A percentile compares a stretch with the other conserved stretches of the same genome.
These are phyloP conservation scores for Agriopis marginaria DNA, from an alignment of 2,888 invertebrate genomes.

Conservation along the genomic window DNA sequence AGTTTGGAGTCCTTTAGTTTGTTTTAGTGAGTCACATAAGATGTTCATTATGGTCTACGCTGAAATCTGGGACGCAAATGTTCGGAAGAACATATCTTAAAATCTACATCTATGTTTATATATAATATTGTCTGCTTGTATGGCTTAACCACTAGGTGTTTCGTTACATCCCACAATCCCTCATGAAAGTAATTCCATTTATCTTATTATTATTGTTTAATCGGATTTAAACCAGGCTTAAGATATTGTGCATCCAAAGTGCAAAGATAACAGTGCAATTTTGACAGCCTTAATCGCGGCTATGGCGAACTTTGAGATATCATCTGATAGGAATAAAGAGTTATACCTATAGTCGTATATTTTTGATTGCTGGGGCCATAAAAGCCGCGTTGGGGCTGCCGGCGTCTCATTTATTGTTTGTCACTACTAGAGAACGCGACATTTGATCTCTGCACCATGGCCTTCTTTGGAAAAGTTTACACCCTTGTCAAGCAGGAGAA, in stretches of 20 bases:
- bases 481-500: slow-evolving; percentile 41
- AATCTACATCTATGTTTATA: too few species aligned
- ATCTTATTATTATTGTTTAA: neutral
- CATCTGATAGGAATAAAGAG: slow-evolving; percentile 15
- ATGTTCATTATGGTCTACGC: too few species aligned
- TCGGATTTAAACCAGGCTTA: slow-evolving; percentile 10
- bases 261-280: slow-evolving; percentile 23
- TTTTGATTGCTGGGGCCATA: slow-evolving; percentile 29
- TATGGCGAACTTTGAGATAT: slow-evolving; percentile 2
- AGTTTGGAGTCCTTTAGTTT: too few species aligned
- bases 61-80: neutral
- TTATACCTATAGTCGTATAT: slow-evolving; percentile 11
- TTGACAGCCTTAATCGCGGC: slow-evolving; percentile 3
- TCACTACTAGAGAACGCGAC: slow-evolving; percentile 18
- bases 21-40: too few species aligned
- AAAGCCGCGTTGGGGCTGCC: slow-evolving; percentile 23
- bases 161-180: too few species aligned
- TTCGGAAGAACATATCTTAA: too few species aligned
- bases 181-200: neutral
- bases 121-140: too few species aligned
- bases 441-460: slow-evolving; percentile 30
- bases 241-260: slow-evolving; percentile 24
- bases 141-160: too few species aligned
- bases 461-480: slow-evolving; percentile 40
- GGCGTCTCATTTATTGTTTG: slow-evolving; percentile 36